These are phyloP conservation scores for Varanus salvator DNA, from an alignment of 2,113 vertebrate species.

Conservation along the genomic window DNA sequence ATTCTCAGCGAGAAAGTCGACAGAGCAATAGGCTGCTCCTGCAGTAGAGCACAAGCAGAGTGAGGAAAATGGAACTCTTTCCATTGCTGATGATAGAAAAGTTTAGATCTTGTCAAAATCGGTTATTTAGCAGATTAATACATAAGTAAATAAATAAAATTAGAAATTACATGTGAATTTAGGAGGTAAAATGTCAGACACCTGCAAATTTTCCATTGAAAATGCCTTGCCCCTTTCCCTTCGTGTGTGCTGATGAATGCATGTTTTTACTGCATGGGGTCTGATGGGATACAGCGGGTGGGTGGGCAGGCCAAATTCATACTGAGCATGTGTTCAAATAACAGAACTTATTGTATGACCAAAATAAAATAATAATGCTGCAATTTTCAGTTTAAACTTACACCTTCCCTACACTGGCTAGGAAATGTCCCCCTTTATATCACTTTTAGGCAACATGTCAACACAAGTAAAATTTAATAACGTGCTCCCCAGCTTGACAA, in stretches of 20 bases:
- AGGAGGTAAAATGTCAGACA: slow-evolving; percentile 26
- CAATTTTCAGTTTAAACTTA: slow-evolving; percentile 58
- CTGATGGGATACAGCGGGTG: slow-evolving; percentile 30
- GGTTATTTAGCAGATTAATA: too few species aligned
- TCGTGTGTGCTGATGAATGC: slow-evolving; percentile 42
- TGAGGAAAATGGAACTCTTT: background rate
- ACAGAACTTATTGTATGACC: slow-evolving; percentile 55
- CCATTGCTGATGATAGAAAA: background rate
- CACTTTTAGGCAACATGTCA: slow-evolving; percentile 46
- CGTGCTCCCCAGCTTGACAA: slow-evolving; percentile 64
- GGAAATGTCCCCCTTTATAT: slow-evolving; percentile 58
- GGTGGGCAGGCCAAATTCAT: slow-evolving; percentile 30
- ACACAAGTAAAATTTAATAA: slow-evolving; percentile 72
- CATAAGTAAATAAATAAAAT: too few species aligned
- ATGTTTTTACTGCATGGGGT: slow-evolving; percentile 59
- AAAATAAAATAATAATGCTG: slow-evolving; percentile 44
- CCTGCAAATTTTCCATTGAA: slow-evolving; percentile 27
- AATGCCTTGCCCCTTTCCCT: slow-evolving; percentile 45
- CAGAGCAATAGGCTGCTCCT: background rate
- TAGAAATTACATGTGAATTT: background rate
- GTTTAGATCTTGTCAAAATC: slow-evolving; percentile 10
- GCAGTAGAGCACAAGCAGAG: background rate
- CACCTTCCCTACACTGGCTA: slow-evolving; percentile 57
- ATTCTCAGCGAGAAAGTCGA: background rate
- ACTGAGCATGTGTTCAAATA: slow-evolving; percentile 53